phyloP scores from a whole-genome alignment of 2,113 vertebrate genomes.

The Forbesichthys papilliferus region DNA sequence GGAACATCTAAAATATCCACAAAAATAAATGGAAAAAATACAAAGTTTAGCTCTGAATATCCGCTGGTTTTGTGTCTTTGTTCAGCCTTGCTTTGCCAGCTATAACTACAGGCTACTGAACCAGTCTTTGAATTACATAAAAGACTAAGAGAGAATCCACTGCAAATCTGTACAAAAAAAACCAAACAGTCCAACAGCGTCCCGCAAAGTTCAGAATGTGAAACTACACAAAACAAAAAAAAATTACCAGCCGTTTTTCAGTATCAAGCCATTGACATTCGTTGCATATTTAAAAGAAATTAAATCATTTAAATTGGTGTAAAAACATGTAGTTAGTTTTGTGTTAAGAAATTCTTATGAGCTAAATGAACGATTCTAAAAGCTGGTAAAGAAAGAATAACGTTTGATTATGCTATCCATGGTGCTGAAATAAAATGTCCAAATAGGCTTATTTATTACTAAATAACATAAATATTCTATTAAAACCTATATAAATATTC shows the following conservation, averaged over 20 bases:
- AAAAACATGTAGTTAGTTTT: too few relatives aligned
- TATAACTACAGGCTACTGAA: not conserved
- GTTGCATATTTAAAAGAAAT: too few relatives aligned
- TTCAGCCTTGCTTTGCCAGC: conserved; percentile 38
- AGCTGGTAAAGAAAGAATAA: too few relatives aligned
- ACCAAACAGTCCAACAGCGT: conserved; percentile 33
- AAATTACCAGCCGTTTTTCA: too few relatives aligned
- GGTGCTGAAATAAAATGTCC: not conserved
- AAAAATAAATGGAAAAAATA: not conserved
- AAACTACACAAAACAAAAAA: conserved; percentile 39
- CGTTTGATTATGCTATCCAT: not conserved
- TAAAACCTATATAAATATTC: not conserved
- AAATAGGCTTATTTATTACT: too few relatives aligned
- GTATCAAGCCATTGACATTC: too few relatives aligned
- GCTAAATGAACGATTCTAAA: too few relatives aligned
- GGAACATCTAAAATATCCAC: not conserved
- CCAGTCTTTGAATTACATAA: not conserved
- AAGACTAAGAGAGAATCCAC: conserved; percentile 28
- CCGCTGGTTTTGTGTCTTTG: not conserved
- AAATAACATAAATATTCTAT: not conserved
- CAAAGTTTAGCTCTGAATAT: not conserved
- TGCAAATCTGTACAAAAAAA: not conserved
- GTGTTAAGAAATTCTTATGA: too few relatives aligned
- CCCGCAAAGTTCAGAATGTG: conserved; percentile 33
- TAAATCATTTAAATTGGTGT: too few relatives aligned